Evolutionary conservation across 2,888 invertebrate species (phyloP), one percentile per base, ranked within the genome.

Genomic region (Scaptomyza parva): DNA sequence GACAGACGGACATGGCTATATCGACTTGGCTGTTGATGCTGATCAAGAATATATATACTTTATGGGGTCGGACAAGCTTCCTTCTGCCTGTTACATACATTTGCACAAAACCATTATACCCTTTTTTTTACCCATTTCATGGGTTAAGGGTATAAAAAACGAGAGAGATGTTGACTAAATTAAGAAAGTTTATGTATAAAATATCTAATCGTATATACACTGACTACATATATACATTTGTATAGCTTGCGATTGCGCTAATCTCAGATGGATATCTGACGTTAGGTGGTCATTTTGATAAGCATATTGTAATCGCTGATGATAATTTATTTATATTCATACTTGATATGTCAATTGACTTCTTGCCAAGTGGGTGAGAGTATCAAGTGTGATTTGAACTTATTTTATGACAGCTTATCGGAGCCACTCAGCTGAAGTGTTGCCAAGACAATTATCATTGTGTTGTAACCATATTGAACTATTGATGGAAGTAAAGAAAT

Each of bases 321-420:
- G 30, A 59, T 58, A 48, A 52, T 50, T 50, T 57, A 64, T 70
- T 28, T 59, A 30, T 66, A 48, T 63, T 28, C 43, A 43, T 51
- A 54, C 20, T 18, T 18, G n/a, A 52, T 20, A 18, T 60, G 5
- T 50, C 26, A 69, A 48, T 54, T 50, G 43, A 7, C 18, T 20
- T 39, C 26, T 33, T 14, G 8, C n/a, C 20, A 22, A 44, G 5
- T 11, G 14, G 8, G 22, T n/a, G n/a, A n/a, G 52, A 76, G 59
- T 64, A 39, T 43, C 48, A 39, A 37, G 20, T 14, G 9, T 33
- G 48, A 45, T 41, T 60, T 64, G 45, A 60, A n/a, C n/a, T n/a
- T n/a, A n/a, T 64, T 71, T 53, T 35, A 12, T 9, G 28, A 8
- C 37, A 26, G 44, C 72, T 64, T 71, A 71, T 61, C 60, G 20